phyloP scores from a whole-genome alignment of 1,140 invertebrate genomes.

The Sycophila sp. region DNA sequence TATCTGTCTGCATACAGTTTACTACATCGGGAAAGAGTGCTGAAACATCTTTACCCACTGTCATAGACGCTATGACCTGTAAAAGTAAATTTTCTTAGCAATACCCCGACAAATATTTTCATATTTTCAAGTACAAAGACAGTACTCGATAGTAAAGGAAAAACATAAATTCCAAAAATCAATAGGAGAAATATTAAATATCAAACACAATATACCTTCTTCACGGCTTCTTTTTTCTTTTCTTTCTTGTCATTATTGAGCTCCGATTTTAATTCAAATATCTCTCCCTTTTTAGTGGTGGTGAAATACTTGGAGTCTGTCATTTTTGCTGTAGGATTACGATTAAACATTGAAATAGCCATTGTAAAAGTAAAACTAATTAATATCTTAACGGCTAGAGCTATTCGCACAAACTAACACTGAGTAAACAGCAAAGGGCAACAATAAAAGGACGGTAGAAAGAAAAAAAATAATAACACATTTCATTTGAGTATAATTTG shows the following conservation, averaged over 20 bases:
- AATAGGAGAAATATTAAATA: no score
- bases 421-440: not conserved
- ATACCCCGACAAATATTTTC: no score
- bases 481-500: no score
- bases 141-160: no score
- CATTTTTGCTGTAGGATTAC: conserved; percentile 83
- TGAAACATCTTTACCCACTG: conserved; percentile 96
- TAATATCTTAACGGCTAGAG: not conserved
- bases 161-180: no score
- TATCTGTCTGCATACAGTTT: conserved; percentile 99
- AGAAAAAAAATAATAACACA: no score
- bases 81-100: not conserved
- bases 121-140: conserved; percentile 6
- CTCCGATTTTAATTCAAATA: conserved; percentile 98
- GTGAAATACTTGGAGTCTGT: conserved; percentile 99
- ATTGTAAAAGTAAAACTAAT: conserved; percentile 6
- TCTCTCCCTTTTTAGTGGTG: conserved; percentile 99
- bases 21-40: conserved; percentile 99
- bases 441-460: no score
- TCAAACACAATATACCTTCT: no score
- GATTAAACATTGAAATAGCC: no score
- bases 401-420: not conserved
- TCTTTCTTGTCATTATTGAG: conserved; percentile 99
- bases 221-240: conserved; percentile 99
- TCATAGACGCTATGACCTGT: conserved; percentile 99